phyloP scores from a whole-genome alignment of 2,888 invertebrate species.

The Acholoe squamosa region DNA sequence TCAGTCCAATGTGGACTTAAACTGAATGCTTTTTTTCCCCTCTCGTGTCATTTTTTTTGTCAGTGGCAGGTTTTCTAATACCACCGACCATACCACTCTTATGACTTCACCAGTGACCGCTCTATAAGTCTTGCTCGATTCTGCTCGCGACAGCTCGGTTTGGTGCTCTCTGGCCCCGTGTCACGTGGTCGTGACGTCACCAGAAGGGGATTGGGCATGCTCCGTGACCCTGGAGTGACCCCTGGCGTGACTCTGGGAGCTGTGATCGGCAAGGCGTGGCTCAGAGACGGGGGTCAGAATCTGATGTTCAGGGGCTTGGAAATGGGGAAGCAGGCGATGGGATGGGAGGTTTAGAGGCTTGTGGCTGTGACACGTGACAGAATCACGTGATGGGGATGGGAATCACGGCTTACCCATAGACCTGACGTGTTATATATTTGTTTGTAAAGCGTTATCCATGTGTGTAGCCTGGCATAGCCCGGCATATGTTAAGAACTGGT shows the following conservation, averaged over 20 bases:
- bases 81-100: no score
- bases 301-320: no score
- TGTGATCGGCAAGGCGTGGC: neutral
- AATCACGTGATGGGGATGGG: neutral
- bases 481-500: no score
- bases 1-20: no score
- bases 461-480: no score
- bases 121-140: no score
- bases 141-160: no score
- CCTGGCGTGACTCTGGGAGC: neutral
- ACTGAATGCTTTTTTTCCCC: no score
- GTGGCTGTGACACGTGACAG: conserved; percentile 5
- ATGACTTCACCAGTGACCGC: no score
- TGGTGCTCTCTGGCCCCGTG: neutral
- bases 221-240: neutral
- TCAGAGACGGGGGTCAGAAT: neutral
- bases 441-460: no score
- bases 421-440: neutral
- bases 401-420: neutral
- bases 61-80: no score
- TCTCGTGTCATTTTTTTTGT: no score
- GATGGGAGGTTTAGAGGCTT: neutral
- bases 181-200: conserved; percentile 4
- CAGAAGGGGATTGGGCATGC: neutral
- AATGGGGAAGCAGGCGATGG: neutral